These are phyloP conservation scores for Psophia crepitans DNA, from an alignment of 2,113 vertebrate species.

Conservation along the genomic window DNA sequence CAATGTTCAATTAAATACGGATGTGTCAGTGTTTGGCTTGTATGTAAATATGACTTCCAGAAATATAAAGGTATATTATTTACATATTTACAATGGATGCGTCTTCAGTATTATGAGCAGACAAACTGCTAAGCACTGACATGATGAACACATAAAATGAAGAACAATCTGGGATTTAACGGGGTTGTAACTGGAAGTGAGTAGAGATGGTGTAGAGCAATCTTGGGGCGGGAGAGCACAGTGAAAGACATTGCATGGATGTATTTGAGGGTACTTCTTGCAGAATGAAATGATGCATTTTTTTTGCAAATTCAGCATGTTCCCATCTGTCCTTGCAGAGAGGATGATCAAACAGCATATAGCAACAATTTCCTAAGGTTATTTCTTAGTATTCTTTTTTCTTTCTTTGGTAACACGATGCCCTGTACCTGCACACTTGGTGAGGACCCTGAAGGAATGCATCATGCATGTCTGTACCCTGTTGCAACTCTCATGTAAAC, in stretches of 20 bases:
- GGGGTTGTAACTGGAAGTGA: neutral
- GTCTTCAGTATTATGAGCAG: neutral
- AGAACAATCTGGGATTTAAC: neutral
- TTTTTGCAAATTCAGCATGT: neutral
- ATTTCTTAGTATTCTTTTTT: neutral
- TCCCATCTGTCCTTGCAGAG: neutral
- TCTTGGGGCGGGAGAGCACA: neutral
- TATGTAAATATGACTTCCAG: neutral
- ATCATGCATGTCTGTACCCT: neutral
- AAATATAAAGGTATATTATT: neutral
- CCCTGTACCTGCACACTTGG: neutral
- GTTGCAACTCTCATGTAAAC: neutral
- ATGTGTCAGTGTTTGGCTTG: neutral
- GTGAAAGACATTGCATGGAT: neutral
- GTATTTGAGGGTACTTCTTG: neutral
- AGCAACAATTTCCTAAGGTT: neutral
- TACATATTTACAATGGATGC: neutral
- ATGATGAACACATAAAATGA: neutral
- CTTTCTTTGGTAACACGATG: neutral
- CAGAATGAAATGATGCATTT: neutral
- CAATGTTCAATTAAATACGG: neutral
- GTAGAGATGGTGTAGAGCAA: neutral
- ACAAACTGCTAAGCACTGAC: neutral
- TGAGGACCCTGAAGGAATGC: neutral
- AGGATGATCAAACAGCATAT: neutral